Base-by-base conservation (phyloP, 2,888 invertebrate genomes). In the Heteromyza rotundicornis region DNA sequence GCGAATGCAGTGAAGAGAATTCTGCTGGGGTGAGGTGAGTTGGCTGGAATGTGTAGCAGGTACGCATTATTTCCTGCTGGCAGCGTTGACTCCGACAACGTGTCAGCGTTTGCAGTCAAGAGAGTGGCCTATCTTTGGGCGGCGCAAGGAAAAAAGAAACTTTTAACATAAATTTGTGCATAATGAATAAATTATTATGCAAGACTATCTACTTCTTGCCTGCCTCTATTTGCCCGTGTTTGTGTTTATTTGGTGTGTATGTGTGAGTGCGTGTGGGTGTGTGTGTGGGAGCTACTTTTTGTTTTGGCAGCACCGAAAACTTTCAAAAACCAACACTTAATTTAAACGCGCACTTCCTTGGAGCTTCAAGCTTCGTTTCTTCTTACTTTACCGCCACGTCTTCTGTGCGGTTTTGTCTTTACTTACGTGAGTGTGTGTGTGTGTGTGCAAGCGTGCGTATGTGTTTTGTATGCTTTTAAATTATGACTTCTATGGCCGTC, bases 141-240 rank as follows among this genome's bases (percentile, higher is more conserved):
- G 32, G 47, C n/a, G 17, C 14, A 17, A 14, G 40, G 50, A 32
- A n/a, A n/a, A n/a, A n/a, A 65, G 66, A 67, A 70, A 69, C 68
- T 70, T 73, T 69, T 66, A 68, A 65, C 71, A 71, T 71, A 73
- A 70, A 71, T 73, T 62, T 68, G 64, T 69, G 70, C 69, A 69
- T 70, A 71, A 70, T 68, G 70, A 69, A 68, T 68, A 71, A 71
- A 71, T 71, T 69, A 69, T 70, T 65, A 64, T 65, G 62, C 62
- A 62, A 27, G 60, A 60, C 62, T 58, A 64, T 57, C n/a, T 53
- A 16, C 32, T 47, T 36, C 19, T 3, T n/a, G 51, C 24, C n/a
- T 14, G 51, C 23, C n/a, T n/a, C 32, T 47, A 40, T n/a, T 3
- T n/a, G 51, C 24, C n/a, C 2, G 51, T 16, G 17, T 17, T 14